A percentile compares a stretch with the other conserved stretches of the same genome.
phyloP scores from a whole-genome alignment of 2,797 vertebrate genomes.

The Sphaeramia orbicularis region DNA sequence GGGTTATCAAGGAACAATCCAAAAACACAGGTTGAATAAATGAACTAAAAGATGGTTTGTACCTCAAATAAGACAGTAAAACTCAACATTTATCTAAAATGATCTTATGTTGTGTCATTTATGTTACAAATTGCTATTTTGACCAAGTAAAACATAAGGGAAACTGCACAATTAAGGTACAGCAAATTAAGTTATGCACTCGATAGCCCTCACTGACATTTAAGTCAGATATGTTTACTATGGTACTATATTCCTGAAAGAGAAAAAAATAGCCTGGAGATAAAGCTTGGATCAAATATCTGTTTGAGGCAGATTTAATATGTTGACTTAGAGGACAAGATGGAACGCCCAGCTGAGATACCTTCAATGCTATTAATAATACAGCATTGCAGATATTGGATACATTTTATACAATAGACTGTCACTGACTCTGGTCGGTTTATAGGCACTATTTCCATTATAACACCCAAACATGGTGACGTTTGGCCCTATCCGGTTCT shows the following conservation, averaged over 20 bases:
- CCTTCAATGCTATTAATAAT: slow-evolving; percentile 26
- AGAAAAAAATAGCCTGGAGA: slow-evolving; percentile 20
- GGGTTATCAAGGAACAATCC: background rate
- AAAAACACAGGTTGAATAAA: slow-evolving; percentile 12
- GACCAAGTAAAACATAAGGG: slow-evolving; percentile 3
- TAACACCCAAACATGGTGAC: slow-evolving; percentile 17
- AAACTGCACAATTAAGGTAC: slow-evolving; percentile 5
- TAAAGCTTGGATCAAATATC: slow-evolving; percentile 7
- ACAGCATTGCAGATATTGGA: slow-evolving; percentile 17
- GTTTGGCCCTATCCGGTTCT: slow-evolving; percentile 53
- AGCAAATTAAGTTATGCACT: slow-evolving; percentile 10
- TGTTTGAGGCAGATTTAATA: slow-evolving; percentile 25
- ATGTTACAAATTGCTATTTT: slow-evolving; percentile 10
- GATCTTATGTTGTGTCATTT: background rate
- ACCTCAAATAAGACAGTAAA: background rate
- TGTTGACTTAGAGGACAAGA: slow-evolving; percentile 15
- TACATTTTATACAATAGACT: background rate
- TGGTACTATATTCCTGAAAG: background rate
- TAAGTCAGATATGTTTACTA: slow-evolving; percentile 14
- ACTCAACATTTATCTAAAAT: slow-evolving; percentile 12
- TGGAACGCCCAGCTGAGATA: slow-evolving; percentile 19
- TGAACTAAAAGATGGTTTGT: background rate
- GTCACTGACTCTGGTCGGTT: slow-evolving; percentile 35
- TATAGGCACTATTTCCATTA: slow-evolving; percentile 35
- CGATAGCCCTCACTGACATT: slow-evolving; percentile 27